Evolutionary conservation across 2,888 invertebrate species (phyloP).

Genomic region (Hypolimnas misippus): DNA sequence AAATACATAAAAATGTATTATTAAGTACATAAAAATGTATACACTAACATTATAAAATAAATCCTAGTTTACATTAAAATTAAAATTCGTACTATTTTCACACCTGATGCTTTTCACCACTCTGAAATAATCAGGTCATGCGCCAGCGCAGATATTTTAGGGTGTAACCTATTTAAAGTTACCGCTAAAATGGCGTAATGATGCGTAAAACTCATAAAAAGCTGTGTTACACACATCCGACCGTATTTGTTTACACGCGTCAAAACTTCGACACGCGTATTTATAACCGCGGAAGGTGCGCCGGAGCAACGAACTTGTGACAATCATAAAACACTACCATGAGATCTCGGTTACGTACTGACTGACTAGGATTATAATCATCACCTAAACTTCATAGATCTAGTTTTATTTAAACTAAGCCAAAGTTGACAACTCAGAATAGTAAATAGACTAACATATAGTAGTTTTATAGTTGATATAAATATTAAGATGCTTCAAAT

Average conservation of each 20-base stretch:
- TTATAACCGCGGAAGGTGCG: constrained; percentile 80
- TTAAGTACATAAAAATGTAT: no score
- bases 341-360: constrained; percentile 18
- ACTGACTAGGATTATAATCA: background rate
- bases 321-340: constrained; percentile 58
- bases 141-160: constrained; percentile 33
- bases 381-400: no score
- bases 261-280: constrained; percentile 80
- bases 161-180: constrained; percentile 39
- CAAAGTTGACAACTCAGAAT: no score
- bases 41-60: no score
- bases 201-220: constrained; percentile 53
- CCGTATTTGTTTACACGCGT: constrained; percentile 78
- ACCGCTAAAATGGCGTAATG: constrained; percentile 49
- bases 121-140: constrained; percentile 27
- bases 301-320: constrained; percentile 74
- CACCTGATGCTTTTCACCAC: background rate
- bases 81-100: no score
- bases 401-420: no score
- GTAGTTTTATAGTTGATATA: no score
- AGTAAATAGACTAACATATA: no score
- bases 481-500: no score
- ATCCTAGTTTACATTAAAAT: no score
- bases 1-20: no score
- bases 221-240: constrained; percentile 48